Percentiles rank a stretch among this genome's conserved stretches.
These are phyloP conservation scores for Notamacropus eugenii DNA, from an alignment of 2,797 vertebrate species.

Conservation along the genomic window DNA sequence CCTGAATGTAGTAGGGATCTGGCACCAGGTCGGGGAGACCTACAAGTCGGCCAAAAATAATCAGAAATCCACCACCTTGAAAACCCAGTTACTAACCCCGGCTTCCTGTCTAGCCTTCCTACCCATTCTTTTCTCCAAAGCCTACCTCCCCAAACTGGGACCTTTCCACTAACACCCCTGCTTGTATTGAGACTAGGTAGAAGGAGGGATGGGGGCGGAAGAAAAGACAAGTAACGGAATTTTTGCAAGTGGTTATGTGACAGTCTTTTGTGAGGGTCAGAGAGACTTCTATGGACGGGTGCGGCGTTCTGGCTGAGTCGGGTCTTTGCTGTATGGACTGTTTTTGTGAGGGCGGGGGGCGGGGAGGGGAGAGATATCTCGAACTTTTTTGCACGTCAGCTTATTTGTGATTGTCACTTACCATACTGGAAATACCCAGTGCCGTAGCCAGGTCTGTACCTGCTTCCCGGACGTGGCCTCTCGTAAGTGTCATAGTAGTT, in stretches of 20 bases:
- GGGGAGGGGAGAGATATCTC: neutral
- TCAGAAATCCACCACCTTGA: neutral
- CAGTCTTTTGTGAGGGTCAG: neutral
- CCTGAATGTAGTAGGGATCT: slow-evolving; percentile 97
- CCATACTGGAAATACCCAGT: slow-evolving; percentile 95
- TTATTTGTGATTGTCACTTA: slow-evolving; percentile 83
- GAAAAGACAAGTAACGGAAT: neutral
- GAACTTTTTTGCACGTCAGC: neutral
- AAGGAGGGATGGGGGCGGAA: neutral
- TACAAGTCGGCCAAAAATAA: slow-evolving; percentile 82
- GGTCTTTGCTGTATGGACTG: slow-evolving; percentile 40
- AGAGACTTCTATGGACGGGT: neutral
- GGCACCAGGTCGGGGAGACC: slow-evolving; percentile 97
- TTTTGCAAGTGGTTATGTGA: neutral
- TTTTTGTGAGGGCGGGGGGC: neutral
- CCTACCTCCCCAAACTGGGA: neutral
- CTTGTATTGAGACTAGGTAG: neutral
- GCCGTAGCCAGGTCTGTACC: slow-evolving; percentile 93
- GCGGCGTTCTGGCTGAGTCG: slow-evolving; percentile 43
- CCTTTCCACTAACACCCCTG: neutral
- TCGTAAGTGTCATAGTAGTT: slow-evolving; percentile 97
- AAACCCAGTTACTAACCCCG: neutral
- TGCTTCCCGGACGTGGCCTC: slow-evolving; percentile 86
- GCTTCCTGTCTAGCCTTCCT: neutral
- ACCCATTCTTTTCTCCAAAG: neutral